Base-by-base conservation (phyloP, 2,797 vertebrate genomes). In the Notolabrus celidotus region DNA sequence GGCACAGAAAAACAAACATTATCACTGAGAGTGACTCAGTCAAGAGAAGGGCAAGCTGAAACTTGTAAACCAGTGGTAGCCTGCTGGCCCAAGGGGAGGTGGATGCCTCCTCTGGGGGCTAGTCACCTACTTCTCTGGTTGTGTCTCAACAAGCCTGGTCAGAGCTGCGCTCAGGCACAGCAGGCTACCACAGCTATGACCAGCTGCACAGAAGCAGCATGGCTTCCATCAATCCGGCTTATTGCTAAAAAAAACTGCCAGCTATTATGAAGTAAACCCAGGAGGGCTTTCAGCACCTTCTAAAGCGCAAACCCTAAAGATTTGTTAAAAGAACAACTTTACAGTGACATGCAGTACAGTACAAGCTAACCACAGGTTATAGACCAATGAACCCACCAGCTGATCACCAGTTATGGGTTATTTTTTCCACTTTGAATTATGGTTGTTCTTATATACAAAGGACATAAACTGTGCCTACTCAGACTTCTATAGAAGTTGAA, bases 141-240 rank as follows among this genome's bases (percentile, higher is more conserved):
- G 91, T 90, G 94, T 90, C 90, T 79, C 91, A 95, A 95, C 98
- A 98, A 95, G 97, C 92, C 96, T 84, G 90, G 92, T 91, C 95
- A 88, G 89, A 85, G 82, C 66, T 67, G 55, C 50, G 43, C 80
- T 82, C 81, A 74, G 29, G 62, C 89, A 88, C 88, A 87, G 90
- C 88, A 72, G 82, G 88, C 65, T 22, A 17, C 65, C 52, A 57
- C 80, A 82, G 67, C 83, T 78, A 68, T 86, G 80, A 80, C 82
- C 87, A 91, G 91, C 92, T 92, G 91, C 91, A 92, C 93, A 88
- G 54, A 17, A 82, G 84, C 85, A 83, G 79, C 83, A 72, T 73
- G 82, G 45, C 71, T 80, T 55, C 79, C 56, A 80, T 68, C 55
- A 78, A 19, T 45, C 62, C 57, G 38, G 33, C 62, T 67, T 58